Evolutionary conservation across 2,113 vertebrate genomes (phyloP), one percentile per base, ranked within the genome.

Genomic region (Eclectus roratus): DNA sequence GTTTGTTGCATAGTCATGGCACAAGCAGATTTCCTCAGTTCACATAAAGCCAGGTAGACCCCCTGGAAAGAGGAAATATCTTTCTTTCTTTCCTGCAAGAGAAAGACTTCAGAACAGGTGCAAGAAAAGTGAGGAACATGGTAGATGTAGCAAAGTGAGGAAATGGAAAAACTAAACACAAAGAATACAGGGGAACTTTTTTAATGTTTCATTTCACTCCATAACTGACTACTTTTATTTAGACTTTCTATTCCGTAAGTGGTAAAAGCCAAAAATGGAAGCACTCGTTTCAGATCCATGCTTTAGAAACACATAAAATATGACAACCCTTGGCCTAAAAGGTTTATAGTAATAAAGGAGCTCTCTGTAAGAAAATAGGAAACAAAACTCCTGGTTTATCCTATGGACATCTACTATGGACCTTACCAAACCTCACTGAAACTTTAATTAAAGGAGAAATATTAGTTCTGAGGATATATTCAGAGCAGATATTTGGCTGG

Each of bases 271-370:
- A 68, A 49, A 89, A 69, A 44, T 33, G 3, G 12, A 68, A 69
- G 19, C 10, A 31, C 6, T 35, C 50, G 2, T 23, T 74, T 27
- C 37, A 6, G 6, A 37, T 27, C 7, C 1, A 11, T 47, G 18
- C 3, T 86, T 80, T 61, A 41, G 4, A 47, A 52, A 70, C 1
- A 15, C 31, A 15, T 23, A 65, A 58, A 71, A 41, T 19, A 5
- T 29, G 23, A 18, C 23, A 64, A n/a, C 28, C 6, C 11, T 63
- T 43, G 9, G 21, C 10, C 17, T 35, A 72, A 33, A 49, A 27
- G 2, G 0, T 33, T 71, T n/a, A 13, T 8, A 17, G 4, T 3
- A 65, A n/a, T 44, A 71, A 63, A 58, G 1, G 1, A 9, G 2
- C 8, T 41, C 11, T 4, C 1, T 25, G 3, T 10, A 2, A 63